A percentile compares a stretch with the other conserved stretches of the same genome.
Conservation (phyloP, 2,797 vertebrate species). For the Gephyroberyx darwinii region DNA sequence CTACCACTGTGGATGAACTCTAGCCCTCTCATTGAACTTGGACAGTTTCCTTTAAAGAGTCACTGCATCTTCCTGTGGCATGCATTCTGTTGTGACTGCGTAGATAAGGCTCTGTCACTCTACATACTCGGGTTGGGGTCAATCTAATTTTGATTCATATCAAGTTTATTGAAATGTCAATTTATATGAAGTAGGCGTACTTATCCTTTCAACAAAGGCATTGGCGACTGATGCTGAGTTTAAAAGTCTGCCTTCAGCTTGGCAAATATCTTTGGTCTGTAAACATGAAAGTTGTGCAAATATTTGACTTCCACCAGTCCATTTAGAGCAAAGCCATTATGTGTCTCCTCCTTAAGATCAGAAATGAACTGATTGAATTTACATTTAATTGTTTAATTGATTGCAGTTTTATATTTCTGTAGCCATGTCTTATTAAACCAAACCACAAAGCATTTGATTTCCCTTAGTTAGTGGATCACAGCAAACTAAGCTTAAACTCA, state of each 20-base stretch:
- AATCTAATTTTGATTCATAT: slow-evolving; percentile 1
- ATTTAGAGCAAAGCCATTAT: too few species aligned
- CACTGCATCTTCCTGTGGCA: slow-evolving; percentile 31
- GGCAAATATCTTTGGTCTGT: background rate
- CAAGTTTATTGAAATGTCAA: background rate
- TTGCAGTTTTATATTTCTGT: background rate
- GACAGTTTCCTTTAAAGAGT: slow-evolving; percentile 46
- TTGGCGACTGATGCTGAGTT: background rate
- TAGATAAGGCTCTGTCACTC: slow-evolving; percentile 3
- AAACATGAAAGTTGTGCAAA: background rate
- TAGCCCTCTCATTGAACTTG: slow-evolving; percentile 33
- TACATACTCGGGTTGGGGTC: background rate
- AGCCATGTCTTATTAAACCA: background rate
- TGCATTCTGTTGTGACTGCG: slow-evolving; percentile 23
- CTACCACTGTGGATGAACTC: slow-evolving; percentile 40
- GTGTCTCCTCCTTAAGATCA: too few species aligned
- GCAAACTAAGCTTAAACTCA: too few species aligned
- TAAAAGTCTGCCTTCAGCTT: background rate
- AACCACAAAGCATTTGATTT: background rate
- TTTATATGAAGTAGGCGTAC: background rate
- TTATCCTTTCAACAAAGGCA: background rate
- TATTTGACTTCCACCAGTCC: background rate
- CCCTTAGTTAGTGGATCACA: background rate
- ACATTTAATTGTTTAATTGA: background rate
- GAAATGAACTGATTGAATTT: background rate